Base-by-base conservation (phyloP, 1,140 invertebrate species). In the Ganaspis sp. region DNA sequence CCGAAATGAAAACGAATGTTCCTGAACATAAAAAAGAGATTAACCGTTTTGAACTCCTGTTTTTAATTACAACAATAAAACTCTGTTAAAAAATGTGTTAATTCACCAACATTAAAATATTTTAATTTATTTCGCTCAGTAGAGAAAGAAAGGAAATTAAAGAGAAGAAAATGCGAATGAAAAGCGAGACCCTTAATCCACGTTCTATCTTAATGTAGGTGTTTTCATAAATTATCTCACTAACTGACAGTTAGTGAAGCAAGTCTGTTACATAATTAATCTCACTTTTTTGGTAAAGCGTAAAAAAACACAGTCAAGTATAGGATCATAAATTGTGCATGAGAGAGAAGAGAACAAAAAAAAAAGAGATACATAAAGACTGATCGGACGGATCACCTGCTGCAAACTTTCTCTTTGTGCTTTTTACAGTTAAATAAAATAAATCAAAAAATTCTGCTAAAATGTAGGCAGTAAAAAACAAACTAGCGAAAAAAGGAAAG, bases 231-330 rank as follows among this genome's bases (percentile, higher is more conserved):
- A 29, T 64, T 64, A 64, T 26, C 23, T 64, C 23, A 64, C 58
- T 64, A 64, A 34, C 58, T 64, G 58, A 9, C 23, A 29, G 26
- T 34, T 26, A 64, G 26, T 29, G 23, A 29, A 64, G 58, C 58
- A 64, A 11, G 26, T 64, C 12, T 64, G 23, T 64, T 64, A 64
- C 58, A 64, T 64, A 64, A 64, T 64, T 64, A 64, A 64, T 64
- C 58, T 64, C 58, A 64, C 58, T 64, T 64, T 64, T 64, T 64
- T 64, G 58, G 58, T 64, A 26, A 64, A 64, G 58, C 58, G 58
- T 64, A 64, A 64, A 64, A 49, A 64, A 64, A 64, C 58, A 64
- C 58, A 64, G 54, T 64, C 54, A 64, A 26, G 58, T 64, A 64
- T 64, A 64, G 21, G 11, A 64, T 64, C 58, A 64, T 64, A 29